Evolutionary conservation across 1,140 invertebrate species (phyloP).

Genomic region (Lordiphosa mommai): DNA sequence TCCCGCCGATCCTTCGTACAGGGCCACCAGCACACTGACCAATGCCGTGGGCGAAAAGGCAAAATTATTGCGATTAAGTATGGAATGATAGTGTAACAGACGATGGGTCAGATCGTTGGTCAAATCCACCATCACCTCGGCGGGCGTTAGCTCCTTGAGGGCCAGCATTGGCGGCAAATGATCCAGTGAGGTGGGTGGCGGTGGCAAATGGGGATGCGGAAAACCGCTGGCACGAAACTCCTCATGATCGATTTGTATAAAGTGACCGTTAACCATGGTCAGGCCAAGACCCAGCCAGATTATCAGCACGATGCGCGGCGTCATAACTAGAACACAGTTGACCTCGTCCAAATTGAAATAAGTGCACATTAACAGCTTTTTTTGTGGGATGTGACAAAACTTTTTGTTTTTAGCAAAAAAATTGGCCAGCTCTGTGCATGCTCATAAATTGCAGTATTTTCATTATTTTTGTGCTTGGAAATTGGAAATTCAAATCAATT

Average conservation of each 20-base stretch:
- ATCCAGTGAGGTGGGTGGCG: constrained; percentile 37
- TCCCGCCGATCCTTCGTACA: constrained; percentile 88
- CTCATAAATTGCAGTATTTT: constrained; percentile 62
- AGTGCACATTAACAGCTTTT: constrained; percentile 57
- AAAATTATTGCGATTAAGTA: constrained; percentile 88
- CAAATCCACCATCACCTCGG: constrained; percentile 88
- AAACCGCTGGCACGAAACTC: constrained; percentile 67
- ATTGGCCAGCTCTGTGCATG: constrained; percentile 37
- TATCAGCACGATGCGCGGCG: constrained; percentile 16
- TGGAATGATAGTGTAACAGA: constrained; percentile 85
- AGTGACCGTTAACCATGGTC: constrained; percentile 35
- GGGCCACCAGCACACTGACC: constrained; percentile 87
- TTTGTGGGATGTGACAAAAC: background rate
- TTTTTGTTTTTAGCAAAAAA: constrained; percentile 39
- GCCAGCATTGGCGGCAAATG: constrained; percentile 53
- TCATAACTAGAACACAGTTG: constrained; percentile 21
- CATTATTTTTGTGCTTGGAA: constrained; percentile 38
- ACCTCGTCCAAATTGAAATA: constrained; percentile 50
- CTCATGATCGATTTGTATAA: constrained; percentile 72
- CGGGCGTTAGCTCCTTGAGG: constrained; percentile 80
- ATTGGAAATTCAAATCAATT: constrained; percentile 46
- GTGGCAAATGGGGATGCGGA: constrained; percentile 55
- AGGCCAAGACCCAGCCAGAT: constrained; percentile 1
- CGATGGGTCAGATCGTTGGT: constrained; percentile 87
- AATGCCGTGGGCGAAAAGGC: constrained; percentile 90